Conservation (phyloP, 2,888 invertebrate species). For the Scaptomyza caliginosa region DNA sequence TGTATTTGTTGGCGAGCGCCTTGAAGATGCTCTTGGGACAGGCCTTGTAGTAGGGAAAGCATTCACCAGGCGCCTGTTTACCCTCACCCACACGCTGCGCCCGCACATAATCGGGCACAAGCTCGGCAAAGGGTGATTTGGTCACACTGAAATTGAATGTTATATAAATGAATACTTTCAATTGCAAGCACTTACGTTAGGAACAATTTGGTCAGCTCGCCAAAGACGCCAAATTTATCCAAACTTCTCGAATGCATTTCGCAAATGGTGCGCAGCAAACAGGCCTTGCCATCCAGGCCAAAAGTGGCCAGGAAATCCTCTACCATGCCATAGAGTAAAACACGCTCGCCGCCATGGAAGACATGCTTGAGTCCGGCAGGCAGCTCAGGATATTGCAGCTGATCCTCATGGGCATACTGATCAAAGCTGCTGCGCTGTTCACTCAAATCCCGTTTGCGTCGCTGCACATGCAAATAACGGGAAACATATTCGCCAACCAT, state of each 20-base stretch:
- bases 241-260: constrained; percentile 93
- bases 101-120: constrained; percentile 90
- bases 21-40: constrained; percentile 92
- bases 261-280: constrained; percentile 92
- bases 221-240: constrained; percentile 91
- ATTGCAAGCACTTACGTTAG: constrained; percentile 92
- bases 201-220: constrained; percentile 92
- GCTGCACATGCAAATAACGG: constrained; percentile 87
- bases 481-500: constrained; percentile 89
- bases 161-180: too few relatives aligned
- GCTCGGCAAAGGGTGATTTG: constrained; percentile 90
- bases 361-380: constrained; percentile 85
- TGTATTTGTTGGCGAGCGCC: constrained; percentile 79
- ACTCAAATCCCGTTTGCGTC: constrained; percentile 84
- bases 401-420: constrained; percentile 45
- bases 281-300: constrained; percentile 92
- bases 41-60: constrained; percentile 92
- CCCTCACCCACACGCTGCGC: constrained; percentile 91
- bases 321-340: constrained; percentile 90
- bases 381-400: constrained; percentile 79
- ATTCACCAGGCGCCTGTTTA: constrained; percentile 88
- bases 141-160: constrained; percentile 87
- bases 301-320: constrained; percentile 92
- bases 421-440: constrained; percentile 59
- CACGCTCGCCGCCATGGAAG: constrained; percentile 92